phyloP scores from a whole-genome alignment of 2,797 vertebrate genomes.

The Agapornis canus region DNA sequence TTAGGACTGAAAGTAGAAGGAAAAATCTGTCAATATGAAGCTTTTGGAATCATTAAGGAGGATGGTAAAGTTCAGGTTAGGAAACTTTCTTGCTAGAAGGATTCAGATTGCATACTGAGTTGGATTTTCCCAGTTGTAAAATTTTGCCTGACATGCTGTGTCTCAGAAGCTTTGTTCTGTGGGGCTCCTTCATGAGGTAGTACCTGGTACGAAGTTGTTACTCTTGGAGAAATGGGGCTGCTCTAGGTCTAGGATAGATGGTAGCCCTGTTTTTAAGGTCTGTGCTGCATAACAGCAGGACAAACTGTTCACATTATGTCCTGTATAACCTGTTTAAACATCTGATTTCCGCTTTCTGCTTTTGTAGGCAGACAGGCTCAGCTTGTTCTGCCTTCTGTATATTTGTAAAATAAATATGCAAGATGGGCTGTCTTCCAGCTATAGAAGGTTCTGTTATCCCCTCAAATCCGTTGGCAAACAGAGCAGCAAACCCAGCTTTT shows the following conservation, averaged over 20 bases:
- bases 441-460: background rate
- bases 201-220: fast-evolving
- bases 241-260: background rate
- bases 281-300: background rate
- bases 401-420: background rate
- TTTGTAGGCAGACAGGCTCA: background rate
- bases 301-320: background rate
- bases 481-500: background rate
- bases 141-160: background rate
- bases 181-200: background rate
- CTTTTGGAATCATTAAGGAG: background rate
- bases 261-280: background rate
- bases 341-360: background rate
- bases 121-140: background rate
- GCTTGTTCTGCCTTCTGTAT: background rate
- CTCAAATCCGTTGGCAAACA: background rate
- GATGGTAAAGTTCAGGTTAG: background rate
- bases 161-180: background rate
- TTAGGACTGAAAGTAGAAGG: background rate
- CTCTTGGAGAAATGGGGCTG: background rate
- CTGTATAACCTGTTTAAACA: background rate
- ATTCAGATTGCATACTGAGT: fast-evolving
- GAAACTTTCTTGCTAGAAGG: background rate
- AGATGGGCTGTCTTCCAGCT: background rate
- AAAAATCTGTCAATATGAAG: background rate